These are phyloP conservation scores for Dendronephthya gigantea DNA, from an alignment of 64 coral and sea anemone genomes.

Conservation along the genomic window DNA sequence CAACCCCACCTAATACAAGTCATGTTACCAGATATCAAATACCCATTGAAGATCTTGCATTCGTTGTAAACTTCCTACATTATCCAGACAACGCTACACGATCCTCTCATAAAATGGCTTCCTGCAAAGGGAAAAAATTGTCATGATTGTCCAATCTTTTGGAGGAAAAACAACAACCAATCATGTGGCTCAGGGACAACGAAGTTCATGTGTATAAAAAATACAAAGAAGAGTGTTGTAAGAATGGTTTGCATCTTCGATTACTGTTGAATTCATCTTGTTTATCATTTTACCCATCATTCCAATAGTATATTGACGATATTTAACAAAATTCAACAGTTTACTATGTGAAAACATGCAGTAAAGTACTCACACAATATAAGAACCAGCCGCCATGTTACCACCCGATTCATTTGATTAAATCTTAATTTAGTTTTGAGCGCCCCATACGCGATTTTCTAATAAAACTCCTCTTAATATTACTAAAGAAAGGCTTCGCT, in stretches of 20 bases:
- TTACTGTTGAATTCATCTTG: too few species aligned
- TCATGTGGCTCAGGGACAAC: conserved; percentile 18
- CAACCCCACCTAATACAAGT: not conserved
- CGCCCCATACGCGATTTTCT: too few species aligned
- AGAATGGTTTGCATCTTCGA: not conserved
- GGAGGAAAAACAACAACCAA: not conserved
- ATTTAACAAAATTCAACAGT: too few species aligned
- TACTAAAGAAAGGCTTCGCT: too few species aligned
- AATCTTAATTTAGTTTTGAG: too few species aligned
- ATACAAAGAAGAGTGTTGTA: not conserved
- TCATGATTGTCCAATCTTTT: not conserved
- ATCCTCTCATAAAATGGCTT: conserved; percentile 6
- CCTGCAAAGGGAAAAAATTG: not conserved
- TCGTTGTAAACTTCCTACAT: not conserved
- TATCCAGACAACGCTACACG: not conserved
- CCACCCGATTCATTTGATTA: too few species aligned
- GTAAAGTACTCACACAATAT: too few species aligned
- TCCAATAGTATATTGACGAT: too few species aligned
- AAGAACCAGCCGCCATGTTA: too few species aligned
- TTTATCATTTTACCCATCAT: too few species aligned
- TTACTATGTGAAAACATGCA: too few species aligned
- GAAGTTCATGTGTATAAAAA: conserved; percentile 11
- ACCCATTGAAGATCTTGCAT: not conserved
- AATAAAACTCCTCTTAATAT: too few species aligned
- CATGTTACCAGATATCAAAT: not conserved